Percentiles rank a stretch among this genome's conserved stretches.
Evolutionary conservation across 2,113 vertebrate genomes (phyloP).

Genomic region (Perognathus longimembris): DNA sequence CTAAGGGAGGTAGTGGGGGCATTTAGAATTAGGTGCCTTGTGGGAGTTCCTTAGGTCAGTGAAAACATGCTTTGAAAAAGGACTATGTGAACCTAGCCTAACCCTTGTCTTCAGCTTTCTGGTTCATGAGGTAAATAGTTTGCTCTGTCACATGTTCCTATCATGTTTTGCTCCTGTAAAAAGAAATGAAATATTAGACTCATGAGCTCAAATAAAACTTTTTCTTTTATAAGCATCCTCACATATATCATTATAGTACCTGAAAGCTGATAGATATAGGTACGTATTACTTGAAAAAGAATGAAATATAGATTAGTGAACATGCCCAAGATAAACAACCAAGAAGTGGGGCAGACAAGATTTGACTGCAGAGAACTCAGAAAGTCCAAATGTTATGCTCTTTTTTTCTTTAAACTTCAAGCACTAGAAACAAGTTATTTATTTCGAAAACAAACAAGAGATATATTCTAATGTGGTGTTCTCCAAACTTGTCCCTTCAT

Average conservation of each 20-base stretch:
- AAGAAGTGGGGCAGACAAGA: not conserved
- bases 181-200: not conserved
- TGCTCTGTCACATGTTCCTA: not conserved
- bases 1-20: not conserved
- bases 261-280: not conserved
- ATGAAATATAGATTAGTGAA: not conserved
- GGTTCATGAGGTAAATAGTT: not conserved
- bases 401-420: too few relatives aligned
- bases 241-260: not conserved
- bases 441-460: too few relatives aligned
- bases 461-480: not conserved
- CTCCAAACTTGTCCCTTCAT: not conserved
- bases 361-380: not conserved
- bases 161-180: not conserved
- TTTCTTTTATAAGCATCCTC: not conserved
- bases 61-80: not conserved
- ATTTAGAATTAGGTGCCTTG: not conserved
- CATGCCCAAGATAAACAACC: not conserved
- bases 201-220: not conserved
- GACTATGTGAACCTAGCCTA: not conserved
- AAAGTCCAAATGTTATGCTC: not conserved
- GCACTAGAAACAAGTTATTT: too few relatives aligned
- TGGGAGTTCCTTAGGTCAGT: not conserved
- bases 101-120: not conserved
- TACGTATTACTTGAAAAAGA: conserved; percentile 10